These are phyloP conservation scores for Pedetes capensis DNA, from an alignment of 2,113 vertebrate genomes.

Conservation along the genomic window DNA sequence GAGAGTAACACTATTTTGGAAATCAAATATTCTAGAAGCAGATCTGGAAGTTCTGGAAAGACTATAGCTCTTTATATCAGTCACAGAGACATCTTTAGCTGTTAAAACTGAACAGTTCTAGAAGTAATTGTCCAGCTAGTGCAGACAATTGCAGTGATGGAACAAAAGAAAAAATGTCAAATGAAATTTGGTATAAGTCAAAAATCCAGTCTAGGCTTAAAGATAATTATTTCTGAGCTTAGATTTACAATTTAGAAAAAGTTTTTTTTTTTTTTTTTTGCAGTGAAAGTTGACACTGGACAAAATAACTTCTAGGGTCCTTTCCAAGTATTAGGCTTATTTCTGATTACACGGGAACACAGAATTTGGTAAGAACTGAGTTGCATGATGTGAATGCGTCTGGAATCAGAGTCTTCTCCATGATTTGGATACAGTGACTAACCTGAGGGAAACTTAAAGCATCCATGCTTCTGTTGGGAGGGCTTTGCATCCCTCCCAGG, in stretches of 20 bases:
- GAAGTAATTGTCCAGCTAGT: neutral
- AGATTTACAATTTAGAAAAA: neutral
- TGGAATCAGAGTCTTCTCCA: neutral
- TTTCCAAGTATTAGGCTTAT: neutral
- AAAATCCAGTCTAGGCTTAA: neutral
- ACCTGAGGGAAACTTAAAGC: neutral
- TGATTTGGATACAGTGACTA: neutral
- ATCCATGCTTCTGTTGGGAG: neutral
- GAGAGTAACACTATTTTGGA: neutral
- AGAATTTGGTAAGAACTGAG: neutral
- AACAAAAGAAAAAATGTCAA: neutral
- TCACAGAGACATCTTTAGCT: neutral
- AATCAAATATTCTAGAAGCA: neutral
- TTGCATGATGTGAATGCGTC: neutral
- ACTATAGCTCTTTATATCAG: neutral
- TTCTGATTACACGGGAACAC: neutral
- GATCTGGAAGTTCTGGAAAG: neutral
- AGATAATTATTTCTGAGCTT: neutral
- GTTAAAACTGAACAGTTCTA: neutral
- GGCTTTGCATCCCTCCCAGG: neutral
- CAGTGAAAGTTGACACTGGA: neutral
- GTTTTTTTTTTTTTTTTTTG: neutral
- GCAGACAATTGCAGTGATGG: neutral
- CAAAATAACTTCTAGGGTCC: neutral
- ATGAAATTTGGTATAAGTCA: neutral